Evolutionary conservation across 1,140 invertebrate genomes (phyloP).

Genomic region (Dermatophagoides farinae): DNA sequence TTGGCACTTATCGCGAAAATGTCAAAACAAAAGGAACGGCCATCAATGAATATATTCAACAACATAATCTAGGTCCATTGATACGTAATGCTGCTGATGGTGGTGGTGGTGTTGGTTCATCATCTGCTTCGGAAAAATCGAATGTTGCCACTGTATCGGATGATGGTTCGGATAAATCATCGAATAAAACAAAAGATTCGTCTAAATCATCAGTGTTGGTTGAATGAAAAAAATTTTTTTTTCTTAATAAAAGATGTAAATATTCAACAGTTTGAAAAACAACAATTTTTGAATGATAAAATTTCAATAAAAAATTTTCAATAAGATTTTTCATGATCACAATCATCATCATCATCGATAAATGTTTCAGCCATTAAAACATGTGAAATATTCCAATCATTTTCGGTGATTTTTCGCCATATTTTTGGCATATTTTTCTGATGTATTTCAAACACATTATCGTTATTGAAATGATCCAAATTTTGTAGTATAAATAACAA

Average conservation of each 20-base stretch:
- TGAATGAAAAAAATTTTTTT: no score
- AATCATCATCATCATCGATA: conserved; percentile 26
- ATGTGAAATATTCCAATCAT: neutral
- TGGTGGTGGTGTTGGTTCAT: neutral
- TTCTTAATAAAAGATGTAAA: neutral
- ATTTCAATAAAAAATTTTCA: neutral
- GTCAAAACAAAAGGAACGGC: neutral
- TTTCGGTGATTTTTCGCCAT: neutral
- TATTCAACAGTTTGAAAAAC: neutral
- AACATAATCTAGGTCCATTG: neutral
- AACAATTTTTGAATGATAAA: neutral
- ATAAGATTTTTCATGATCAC: neutral
- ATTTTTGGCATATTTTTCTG: neutral
- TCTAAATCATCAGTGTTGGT: no score
- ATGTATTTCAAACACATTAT: neutral
- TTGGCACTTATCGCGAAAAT: neutral
- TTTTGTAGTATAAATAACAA: neutral
- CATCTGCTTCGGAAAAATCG: neutral
- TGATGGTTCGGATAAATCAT: neutral
- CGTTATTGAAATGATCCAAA: neutral
- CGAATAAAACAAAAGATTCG: neutral
- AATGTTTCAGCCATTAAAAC: conserved; percentile 45
- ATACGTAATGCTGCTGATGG: neutral
- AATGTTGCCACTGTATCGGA: neutral
- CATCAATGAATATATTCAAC: neutral